phyloP scores from a whole-genome alignment of 2,113 vertebrate species.

The Gila orcuttii region DNA sequence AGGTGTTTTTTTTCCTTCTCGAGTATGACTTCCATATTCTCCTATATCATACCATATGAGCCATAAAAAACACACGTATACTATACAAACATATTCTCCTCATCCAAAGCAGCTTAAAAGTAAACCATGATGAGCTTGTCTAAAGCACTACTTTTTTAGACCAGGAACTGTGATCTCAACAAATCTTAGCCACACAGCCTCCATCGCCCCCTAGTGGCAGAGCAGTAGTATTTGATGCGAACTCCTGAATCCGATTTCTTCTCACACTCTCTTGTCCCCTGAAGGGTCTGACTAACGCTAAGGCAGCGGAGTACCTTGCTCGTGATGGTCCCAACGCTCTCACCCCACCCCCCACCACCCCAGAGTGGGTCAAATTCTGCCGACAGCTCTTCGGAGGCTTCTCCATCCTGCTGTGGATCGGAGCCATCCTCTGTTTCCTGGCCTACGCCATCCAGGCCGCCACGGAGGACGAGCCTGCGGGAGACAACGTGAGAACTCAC shows the following conservation, averaged over 20 bases:
- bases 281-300: slow-evolving; percentile 89
- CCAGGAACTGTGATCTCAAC: not conserved
- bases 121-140: not conserved
- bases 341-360: slow-evolving; percentile 90
- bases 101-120: not conserved
- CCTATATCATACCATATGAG: not conserved
- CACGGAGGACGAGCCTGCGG: slow-evolving; percentile 85
- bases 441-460: slow-evolving; percentile 91
- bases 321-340: slow-evolving; percentile 88
- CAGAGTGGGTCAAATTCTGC: slow-evolving; percentile 94
- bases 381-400: slow-evolving; percentile 92
- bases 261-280: not conserved
- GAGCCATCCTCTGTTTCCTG: slow-evolving; percentile 91
- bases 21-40: not conserved
- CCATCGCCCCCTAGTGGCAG: not conserved
- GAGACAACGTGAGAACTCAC: slow-evolving; percentile 85
- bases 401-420: slow-evolving; percentile 91
- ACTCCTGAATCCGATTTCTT: not conserved
- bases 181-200: not conserved
- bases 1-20: not conserved
- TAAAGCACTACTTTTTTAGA: not conserved
- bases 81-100: not conserved
- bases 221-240: not conserved
- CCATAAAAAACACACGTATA: not conserved
- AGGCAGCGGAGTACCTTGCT: slow-evolving; percentile 87